These are phyloP conservation scores for Halcyon senegalensis DNA, from an alignment of 2,113 vertebrate species.

Conservation along the genomic window DNA sequence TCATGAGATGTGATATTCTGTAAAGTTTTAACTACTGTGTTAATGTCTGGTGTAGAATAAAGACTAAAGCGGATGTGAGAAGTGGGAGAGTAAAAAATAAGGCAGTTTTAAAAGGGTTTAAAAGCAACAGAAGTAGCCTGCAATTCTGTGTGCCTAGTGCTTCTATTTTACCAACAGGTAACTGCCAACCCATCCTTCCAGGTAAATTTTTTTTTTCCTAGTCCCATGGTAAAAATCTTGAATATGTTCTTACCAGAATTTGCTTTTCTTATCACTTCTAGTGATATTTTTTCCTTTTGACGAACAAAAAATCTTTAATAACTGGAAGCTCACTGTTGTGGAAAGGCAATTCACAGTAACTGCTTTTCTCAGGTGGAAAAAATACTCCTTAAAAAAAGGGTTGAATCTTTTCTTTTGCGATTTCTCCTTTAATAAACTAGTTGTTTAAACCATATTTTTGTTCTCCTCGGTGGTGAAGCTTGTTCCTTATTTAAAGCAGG, in stretches of 20 bases:
- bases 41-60: neutral
- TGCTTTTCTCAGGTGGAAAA: neutral
- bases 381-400: neutral
- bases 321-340: neutral
- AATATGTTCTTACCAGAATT: neutral
- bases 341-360: constrained; percentile 7
- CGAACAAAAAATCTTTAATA: neutral
- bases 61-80: neutral
- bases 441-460: constrained; percentile 14
- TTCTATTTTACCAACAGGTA: neutral
- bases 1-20: neutral
- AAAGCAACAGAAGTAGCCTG: neutral
- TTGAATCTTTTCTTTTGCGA: neutral
- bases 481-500: constrained; percentile 28
- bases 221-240: neutral
- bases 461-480: neutral
- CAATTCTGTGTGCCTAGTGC: neutral
- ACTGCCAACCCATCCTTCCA: neutral
- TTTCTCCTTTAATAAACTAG: constrained; percentile 25
- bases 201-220: neutral
- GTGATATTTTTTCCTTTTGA: neutral
- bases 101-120: neutral
- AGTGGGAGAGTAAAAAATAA: neutral
- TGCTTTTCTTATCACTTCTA: neutral
- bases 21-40: neutral